These are phyloP conservation scores for Pararge aegeria DNA, from an alignment of 1,140 invertebrate species.

Conservation along the genomic window DNA sequence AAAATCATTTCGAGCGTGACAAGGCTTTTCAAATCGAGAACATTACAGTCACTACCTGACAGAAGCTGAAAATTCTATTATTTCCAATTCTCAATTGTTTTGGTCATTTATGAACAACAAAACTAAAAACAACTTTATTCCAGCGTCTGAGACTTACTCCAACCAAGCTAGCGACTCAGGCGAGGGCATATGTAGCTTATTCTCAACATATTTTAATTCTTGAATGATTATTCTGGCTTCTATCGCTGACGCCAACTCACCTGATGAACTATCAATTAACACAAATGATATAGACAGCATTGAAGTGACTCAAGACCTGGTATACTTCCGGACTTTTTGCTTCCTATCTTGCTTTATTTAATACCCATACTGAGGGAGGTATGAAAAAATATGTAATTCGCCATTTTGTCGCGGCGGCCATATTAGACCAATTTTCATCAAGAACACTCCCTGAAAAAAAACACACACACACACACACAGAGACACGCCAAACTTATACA, in stretches of 20 bases:
- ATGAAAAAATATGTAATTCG: no score
- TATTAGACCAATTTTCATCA: no score
- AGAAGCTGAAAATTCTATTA: no score
- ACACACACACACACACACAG: no score
- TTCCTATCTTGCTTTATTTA: slow-evolving; percentile 30
- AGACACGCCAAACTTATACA: no score
- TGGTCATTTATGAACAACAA: no score
- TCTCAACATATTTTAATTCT: slow-evolving; percentile 26
- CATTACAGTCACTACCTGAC: slow-evolving; percentile 17
- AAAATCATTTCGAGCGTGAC: slow-evolving; percentile 4
- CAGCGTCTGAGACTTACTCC: slow-evolving; percentile 20
- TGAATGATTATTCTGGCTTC: neutral
- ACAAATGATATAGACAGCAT: neutral
- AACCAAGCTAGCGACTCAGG: no score
- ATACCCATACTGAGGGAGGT: no score
- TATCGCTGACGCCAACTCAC: neutral
- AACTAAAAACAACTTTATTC: neutral
- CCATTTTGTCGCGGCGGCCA: no score
- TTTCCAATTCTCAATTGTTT: slow-evolving; percentile 19
- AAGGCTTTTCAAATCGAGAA: slow-evolving; percentile 18
- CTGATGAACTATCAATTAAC: neutral
- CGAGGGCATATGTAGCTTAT: no score
- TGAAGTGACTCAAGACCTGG: neutral
- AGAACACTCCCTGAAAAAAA: no score
- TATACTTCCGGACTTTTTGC: slow-evolving; percentile 24